Base-by-base conservation (phyloP, 2,113 vertebrate species). In the Clarias gariepinus region DNA sequence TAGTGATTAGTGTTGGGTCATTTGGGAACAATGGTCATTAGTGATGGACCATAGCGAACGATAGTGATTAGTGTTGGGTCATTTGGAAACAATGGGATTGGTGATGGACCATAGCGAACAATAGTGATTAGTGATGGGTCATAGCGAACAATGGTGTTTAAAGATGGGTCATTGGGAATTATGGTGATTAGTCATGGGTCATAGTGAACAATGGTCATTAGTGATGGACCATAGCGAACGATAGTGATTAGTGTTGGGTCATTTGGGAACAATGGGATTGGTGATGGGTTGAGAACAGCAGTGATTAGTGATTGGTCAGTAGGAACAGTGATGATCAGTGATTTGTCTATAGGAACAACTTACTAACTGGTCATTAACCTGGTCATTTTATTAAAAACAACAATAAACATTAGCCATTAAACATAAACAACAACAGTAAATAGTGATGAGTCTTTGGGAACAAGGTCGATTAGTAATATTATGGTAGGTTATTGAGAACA, bases 91-190 rank as follows among this genome's bases (percentile, higher is more conserved):
- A 64, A 13, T 57, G 11, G 55, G 11, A 57, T 57, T 57, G 15
- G 55, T 11, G 23, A n/a, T 23, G 19, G 28, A 3, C 1, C 1
- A 0, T 12, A n/a, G 2, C 0, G 23, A 64, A 30, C 4, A 30
- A 6, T 68, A 10, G 61, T n/a, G 61, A n/a, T 64, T 64, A n/a
- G 25, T 30, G n/a, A 16, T 16, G 4, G 15, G n/a, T 30, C 2
- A 61, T 61, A 3, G 4, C 3, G 19, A 21, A 61, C 5, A 6
- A 6, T 18, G 13, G 16, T 58, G 19, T 3, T 19, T 61, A 5
- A 16, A 13, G 55, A 57, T 15, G 10, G 55, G 55, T 16, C 55
- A 57, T 57, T 60, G 3, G 4, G 4, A 60, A 60, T 3, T 1
- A 60, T 19, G 58, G 15, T 21, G 15, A 18, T 60, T 21, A 19